phyloP scores from a whole-genome alignment of 2,113 vertebrate genomes.

The Puntigrus tetrazona region DNA sequence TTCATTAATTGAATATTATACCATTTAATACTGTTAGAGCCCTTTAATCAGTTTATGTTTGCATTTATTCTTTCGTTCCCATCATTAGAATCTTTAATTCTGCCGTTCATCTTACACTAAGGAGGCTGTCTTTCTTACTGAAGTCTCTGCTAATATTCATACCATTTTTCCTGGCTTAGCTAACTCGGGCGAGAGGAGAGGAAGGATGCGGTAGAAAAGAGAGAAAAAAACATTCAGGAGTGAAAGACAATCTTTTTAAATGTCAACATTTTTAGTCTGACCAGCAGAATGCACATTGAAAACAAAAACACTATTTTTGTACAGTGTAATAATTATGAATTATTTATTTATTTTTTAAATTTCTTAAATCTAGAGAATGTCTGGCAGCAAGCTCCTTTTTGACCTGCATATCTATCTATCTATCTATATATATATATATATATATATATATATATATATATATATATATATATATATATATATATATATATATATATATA shows the following conservation, averaged over 20 bases:
- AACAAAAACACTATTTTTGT: not conserved
- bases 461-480: no score
- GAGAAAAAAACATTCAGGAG: not conserved
- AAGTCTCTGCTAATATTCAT: slow-evolving; percentile 9
- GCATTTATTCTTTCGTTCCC: not conserved
- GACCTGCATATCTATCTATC: not conserved
- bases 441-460: no score
- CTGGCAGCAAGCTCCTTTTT: not conserved
- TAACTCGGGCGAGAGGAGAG: not conserved
- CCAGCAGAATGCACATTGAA: not conserved
- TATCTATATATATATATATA: no score
- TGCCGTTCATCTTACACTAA: not conserved
- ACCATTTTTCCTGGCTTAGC: not conserved
- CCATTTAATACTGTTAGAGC: not conserved
- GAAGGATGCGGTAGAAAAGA: not conserved
- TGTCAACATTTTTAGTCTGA: not conserved
- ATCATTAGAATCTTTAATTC: not conserved
- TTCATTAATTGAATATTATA: not conserved
- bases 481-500: no score
- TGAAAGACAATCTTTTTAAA: not conserved
- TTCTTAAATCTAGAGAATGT: not conserved
- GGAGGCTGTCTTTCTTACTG: not conserved
- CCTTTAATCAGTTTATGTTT: not conserved
- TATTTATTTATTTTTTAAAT: not conserved
- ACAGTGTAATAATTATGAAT: not conserved